These are phyloP conservation scores for Vanacampus margaritifer DNA, from an alignment of 2,113 vertebrate species.

Conservation along the genomic window DNA sequence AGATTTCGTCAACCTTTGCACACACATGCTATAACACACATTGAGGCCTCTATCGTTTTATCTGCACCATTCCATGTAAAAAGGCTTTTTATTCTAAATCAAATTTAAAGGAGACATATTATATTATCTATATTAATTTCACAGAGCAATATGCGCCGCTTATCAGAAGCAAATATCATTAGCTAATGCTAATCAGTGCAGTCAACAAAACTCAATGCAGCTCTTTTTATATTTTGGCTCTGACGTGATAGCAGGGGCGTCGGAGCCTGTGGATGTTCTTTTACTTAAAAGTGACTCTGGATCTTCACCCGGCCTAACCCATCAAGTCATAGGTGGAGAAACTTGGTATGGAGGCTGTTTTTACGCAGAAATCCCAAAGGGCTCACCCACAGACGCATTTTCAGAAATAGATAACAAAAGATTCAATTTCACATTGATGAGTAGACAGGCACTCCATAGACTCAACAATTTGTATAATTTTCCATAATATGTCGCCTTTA, in stretches of 20 bases:
- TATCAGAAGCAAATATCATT: not conserved
- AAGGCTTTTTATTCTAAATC: not conserved
- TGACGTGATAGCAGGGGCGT: not conserved
- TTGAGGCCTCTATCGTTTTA: not conserved
- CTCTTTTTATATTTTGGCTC: not conserved
- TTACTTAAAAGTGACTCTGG: too few species aligned
- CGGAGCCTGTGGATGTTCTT: not conserved
- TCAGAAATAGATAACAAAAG: not conserved
- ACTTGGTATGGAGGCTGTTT: too few species aligned
- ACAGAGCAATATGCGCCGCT: too few species aligned
- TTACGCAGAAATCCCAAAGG: not conserved
- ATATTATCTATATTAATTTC: not conserved
- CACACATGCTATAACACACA: not conserved
- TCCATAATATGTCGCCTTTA: slow-evolving; percentile 1
- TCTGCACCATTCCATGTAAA: too few species aligned
- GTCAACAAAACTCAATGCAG: not conserved
- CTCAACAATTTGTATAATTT: not conserved
- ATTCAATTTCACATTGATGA: not conserved
- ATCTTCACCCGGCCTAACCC: not conserved
- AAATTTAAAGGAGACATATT: not conserved
- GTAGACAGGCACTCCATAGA: not conserved
- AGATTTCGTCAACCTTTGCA: too few species aligned
- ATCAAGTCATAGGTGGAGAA: too few species aligned
- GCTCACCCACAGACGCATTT: not conserved
- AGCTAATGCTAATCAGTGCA: not conserved